Evolutionary conservation across 1,140 invertebrate genomes (phyloP).

Genomic region (Archegozetes longisetosus): DNA sequence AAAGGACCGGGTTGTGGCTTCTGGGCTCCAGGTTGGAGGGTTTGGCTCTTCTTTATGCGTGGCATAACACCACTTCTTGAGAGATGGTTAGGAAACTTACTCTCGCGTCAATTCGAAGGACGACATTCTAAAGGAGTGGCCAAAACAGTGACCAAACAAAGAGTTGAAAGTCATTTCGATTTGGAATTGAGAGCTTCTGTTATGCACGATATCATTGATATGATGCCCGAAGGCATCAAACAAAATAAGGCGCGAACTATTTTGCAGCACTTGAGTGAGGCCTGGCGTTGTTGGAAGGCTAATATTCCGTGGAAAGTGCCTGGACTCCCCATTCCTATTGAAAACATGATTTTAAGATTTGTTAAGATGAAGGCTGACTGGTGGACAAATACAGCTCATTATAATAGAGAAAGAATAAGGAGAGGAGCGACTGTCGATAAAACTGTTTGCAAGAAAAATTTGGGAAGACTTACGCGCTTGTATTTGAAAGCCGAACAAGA

Average conservation of each 20-base stretch:
- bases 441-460: slow-evolving; percentile 99
- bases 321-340: slow-evolving; percentile 93
- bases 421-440: slow-evolving; percentile 93
- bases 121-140: slow-evolving; percentile 97
- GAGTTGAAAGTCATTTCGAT: slow-evolving; percentile 99
- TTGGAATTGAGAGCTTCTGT: slow-evolving; percentile 90
- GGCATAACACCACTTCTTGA: slow-evolving; percentile 95
- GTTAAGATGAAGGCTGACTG: slow-evolving; percentile 99
- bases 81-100: slow-evolving; percentile 91
- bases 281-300: slow-evolving; percentile 99
- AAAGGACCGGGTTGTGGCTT: slow-evolving; percentile 98
- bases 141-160: slow-evolving; percentile 98
- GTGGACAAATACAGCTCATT: slow-evolving; percentile 99
- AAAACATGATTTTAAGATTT: slow-evolving; percentile 99
- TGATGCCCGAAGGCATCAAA: slow-evolving; percentile 99
- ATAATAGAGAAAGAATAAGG: slow-evolving; percentile 90
- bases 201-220: slow-evolving; percentile 99
- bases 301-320: slow-evolving; percentile 99
- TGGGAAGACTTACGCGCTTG: slow-evolving; percentile 83
- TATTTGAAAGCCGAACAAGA: slow-evolving; percentile 99
- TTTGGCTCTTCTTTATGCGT: slow-evolving; percentile 99
- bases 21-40: slow-evolving; percentile 98
- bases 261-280: slow-evolving; percentile 94
- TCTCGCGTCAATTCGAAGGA: slow-evolving; percentile 97
- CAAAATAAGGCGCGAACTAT: slow-evolving; percentile 99